Evolutionary conservation across 2,888 invertebrate genomes (phyloP), one percentile per base, ranked within the genome.

Genomic region (Ectobius pallidus): DNA sequence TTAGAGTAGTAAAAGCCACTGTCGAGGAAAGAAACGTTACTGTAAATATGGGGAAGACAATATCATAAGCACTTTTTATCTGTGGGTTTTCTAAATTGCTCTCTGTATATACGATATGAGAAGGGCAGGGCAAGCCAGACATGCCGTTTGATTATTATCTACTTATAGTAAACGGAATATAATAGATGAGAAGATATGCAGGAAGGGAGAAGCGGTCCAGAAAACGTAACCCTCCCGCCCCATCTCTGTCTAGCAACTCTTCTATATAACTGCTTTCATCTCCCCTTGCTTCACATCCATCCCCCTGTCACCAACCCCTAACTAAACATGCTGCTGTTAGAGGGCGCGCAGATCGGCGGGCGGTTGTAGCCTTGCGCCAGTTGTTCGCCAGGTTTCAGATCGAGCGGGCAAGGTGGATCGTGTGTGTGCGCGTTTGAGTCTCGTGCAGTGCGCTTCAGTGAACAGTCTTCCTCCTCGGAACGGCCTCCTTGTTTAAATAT

Each of bases 271-370:
- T 20, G 46, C 65, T 65, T 65, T 65, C 65, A 65, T 65, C 46
- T 65, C 65, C 27, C 65, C 25, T 34, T 16, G 30, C 67, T 32
- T 65, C 58, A 27, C 55, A 49, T 62, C 46, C 71, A 62, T 46
- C 63, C 71, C 58, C 62, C 71, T 65, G 72, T 68, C 69, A 74
- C 74, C 74, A 70, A 68, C 70, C 73, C 73, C 73, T 73, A 73
- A 71, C 73, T 61, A 73, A 73, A 73, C 73, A 73, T 70, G 32
- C 65, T 65, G 44, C 65, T 46, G 65, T 46, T 44, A 46, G 44
- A 65, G 69, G 69, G 65, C 65, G 65, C 46, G 46, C 25, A 27
- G 46, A 46, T 65, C 22, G 25, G 44, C 46, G 44, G n/a, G 65
- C 44, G 65, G 46, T 65, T 46, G 44, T n/a, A n/a, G n/a, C n/a